Conservation (phyloP, 2,113 vertebrate genomes). For the Macquaria ambigua region DNA sequence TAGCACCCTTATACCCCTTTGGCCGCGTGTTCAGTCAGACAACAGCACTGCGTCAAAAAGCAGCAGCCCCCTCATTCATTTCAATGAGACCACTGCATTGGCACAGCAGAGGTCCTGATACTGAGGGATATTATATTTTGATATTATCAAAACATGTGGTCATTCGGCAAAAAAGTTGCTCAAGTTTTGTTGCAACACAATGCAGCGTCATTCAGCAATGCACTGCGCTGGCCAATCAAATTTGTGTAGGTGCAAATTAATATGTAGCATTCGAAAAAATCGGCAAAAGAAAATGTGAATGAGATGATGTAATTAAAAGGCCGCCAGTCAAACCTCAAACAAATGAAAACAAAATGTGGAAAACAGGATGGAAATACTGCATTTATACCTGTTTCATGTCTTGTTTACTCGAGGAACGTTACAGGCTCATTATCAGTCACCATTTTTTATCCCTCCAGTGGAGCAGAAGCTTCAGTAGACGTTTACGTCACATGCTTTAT, state of each 20-base stretch:
- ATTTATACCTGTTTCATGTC: no score
- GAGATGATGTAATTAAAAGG: background rate
- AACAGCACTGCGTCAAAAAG: background rate
- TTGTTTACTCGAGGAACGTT: no score
- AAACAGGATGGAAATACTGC: no score
- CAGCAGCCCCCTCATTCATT: background rate
- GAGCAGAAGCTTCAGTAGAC: background rate
- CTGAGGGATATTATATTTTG: no score
- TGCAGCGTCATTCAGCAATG: background rate
- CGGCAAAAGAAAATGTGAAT: no score
- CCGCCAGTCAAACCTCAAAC: no score
- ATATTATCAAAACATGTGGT: no score
- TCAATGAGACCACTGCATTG: background rate
- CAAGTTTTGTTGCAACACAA: background rate
- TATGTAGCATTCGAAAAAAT: background rate
- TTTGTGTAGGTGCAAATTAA: background rate
- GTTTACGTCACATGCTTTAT: background rate
- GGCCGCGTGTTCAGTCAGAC: slow-evolving; percentile 8
- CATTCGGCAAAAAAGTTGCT: background rate
- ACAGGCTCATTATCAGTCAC: no score
- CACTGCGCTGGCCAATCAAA: background rate
- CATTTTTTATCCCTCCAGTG: no score
- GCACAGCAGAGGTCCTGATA: background rate
- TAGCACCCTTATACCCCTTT: background rate
- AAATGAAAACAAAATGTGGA: no score